A percentile compares a stretch with the other conserved stretches of the same genome.
phyloP scores from a whole-genome alignment of 2,113 vertebrate species.

The Brachionichthys hirsutus region DNA sequence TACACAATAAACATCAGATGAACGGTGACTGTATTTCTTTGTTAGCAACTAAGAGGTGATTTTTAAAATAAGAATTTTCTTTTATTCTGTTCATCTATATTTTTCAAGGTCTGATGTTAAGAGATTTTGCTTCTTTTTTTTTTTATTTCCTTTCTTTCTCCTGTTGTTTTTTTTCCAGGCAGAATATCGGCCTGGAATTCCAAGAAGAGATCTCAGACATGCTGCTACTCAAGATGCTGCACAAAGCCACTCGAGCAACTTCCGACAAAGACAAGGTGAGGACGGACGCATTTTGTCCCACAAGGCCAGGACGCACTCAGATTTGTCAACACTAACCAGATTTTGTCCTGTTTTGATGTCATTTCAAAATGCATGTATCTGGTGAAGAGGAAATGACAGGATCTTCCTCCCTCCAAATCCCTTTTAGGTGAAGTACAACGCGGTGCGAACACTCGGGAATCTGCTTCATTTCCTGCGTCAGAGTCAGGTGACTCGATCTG shows the following conservation, averaged over 20 bases:
- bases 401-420: not conserved
- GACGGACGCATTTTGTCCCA: not conserved
- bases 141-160: too few relatives aligned
- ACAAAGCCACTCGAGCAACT: constrained; percentile 85
- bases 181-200: constrained; percentile 84
- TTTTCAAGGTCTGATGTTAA: too few relatives aligned
- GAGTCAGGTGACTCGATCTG: constrained; percentile 82
- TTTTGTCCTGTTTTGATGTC: not conserved
- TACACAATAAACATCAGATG: too few relatives aligned
- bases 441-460: constrained; percentile 92
- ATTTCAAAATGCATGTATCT: not conserved
- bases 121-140: too few relatives aligned
- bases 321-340: not conserved
- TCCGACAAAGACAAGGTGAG: constrained; percentile 92
- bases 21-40: too few relatives aligned
- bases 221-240: constrained; percentile 90
- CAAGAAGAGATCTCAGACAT: constrained; percentile 93
- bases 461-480: constrained; percentile 91
- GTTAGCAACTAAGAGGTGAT: too few relatives aligned
- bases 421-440: constrained; percentile 91
- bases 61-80: too few relatives aligned
- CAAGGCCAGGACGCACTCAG: not conserved
- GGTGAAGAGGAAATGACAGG: not conserved
- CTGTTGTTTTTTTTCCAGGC: constrained; percentile 73
- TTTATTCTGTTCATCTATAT: not conserved